phyloP scores from a whole-genome alignment of 2,113 vertebrate species.

The Sceloporus undulatus region DNA sequence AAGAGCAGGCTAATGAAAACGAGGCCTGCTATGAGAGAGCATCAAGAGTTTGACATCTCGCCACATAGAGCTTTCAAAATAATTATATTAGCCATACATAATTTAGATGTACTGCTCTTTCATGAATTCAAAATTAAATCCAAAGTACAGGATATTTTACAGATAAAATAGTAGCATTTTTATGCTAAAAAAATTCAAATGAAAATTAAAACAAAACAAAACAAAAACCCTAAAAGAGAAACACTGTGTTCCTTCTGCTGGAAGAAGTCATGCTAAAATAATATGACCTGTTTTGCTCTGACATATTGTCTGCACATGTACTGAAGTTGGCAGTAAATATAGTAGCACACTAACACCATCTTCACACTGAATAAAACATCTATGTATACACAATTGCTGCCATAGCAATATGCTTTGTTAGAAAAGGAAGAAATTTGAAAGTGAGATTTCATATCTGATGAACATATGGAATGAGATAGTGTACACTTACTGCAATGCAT shows the following conservation, averaged over 20 bases:
- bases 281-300: constrained; percentile 3
- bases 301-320: background rate
- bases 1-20: constrained; percentile 50
- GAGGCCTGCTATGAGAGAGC: constrained; percentile 61
- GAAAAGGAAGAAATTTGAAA: background rate
- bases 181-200: constrained; percentile 11
- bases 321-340: constrained; percentile 17
- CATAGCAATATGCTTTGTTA: constrained; percentile 5
- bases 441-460: background rate
- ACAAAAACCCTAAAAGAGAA: constrained; percentile 9
- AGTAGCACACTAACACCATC: background rate
- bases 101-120: constrained; percentile 32
- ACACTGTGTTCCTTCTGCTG: constrained; percentile 27
- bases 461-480: background rate
- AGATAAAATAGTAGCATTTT: constrained; percentile 52
- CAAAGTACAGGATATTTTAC: constrained; percentile 48
- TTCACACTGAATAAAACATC: constrained; percentile 4
- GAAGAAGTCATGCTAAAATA: background rate
- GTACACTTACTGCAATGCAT: background rate
- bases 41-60: constrained; percentile 59
- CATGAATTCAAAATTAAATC: constrained; percentile 56
- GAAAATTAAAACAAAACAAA: too few relatives aligned
- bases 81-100: constrained; percentile 63
- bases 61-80: constrained; percentile 63
- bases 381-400: background rate